Percentiles rank a stretch among this genome's conserved stretches.
phyloP scores from a whole-genome alignment of 2,888 invertebrate species.

The Ferdinandea cuprea region DNA sequence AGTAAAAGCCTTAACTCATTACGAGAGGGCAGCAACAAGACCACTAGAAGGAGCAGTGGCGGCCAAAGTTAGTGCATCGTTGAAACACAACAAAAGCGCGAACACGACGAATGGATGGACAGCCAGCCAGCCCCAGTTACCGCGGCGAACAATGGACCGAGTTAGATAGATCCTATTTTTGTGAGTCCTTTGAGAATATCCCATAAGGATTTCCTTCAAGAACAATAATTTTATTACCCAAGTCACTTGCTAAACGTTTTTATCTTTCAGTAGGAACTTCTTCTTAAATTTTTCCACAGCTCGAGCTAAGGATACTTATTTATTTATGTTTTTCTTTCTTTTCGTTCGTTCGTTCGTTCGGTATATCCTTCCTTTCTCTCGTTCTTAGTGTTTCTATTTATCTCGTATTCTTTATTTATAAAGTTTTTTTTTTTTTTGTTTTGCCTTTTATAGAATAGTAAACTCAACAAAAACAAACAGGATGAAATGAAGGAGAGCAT shows the following conservation, averaged over 20 bases:
- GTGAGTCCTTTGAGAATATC: slow-evolving; percentile 61
- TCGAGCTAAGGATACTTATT: slow-evolving; percentile 59
- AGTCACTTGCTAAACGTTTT: slow-evolving; percentile 71
- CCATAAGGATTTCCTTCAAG: slow-evolving; percentile 54
- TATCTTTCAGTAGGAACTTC: slow-evolving; percentile 67
- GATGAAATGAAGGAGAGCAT: slow-evolving; percentile 16
- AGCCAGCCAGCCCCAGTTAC: too few relatives aligned
- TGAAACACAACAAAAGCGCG: background rate
- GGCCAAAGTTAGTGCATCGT: slow-evolving; percentile 6
- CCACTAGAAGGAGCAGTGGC: background rate
- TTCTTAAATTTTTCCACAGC: slow-evolving; percentile 57
- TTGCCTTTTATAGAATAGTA: slow-evolving; percentile 40
- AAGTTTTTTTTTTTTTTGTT: slow-evolving; percentile 59
- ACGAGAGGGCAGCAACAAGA: slow-evolving; percentile 40
- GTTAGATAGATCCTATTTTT: slow-evolving; percentile 41
- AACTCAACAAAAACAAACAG: slow-evolving; percentile 43
- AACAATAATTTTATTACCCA: slow-evolving; percentile 70
- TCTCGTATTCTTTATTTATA: slow-evolving; percentile 65
- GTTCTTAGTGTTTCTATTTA: background rate
- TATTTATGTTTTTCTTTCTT: slow-evolving; percentile 50
- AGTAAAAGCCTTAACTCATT: slow-evolving; percentile 50
- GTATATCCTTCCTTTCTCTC: slow-evolving; percentile 1
- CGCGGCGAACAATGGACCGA: slow-evolving; percentile 14
- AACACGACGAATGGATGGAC: slow-evolving; percentile 3
- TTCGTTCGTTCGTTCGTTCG: slow-evolving; percentile 25